Evolutionary conservation across 2,888 invertebrate species (phyloP).

Genomic region (Agrotis clavis): DNA sequence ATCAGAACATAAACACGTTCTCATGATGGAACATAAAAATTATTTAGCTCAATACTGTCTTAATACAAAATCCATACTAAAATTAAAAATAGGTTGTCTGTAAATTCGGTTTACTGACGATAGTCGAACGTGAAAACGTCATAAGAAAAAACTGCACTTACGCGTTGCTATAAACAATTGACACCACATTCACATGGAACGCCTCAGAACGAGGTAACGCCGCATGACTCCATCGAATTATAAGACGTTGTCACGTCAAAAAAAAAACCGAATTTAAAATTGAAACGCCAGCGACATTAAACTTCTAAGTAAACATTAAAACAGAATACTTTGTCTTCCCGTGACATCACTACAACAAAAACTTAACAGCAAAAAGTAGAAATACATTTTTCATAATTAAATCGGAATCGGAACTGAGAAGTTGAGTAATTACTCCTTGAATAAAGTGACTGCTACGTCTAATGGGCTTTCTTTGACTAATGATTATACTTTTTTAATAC

Average conservation of each 20-base stretch:
- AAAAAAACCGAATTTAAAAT: background rate
- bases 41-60: background rate
- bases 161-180: no score
- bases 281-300: conserved; percentile 10
- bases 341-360: conserved; percentile 50
- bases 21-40: no score
- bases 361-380: conserved; percentile 44
- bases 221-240: no score
- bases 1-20: no score
- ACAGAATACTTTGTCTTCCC: conserved; percentile 33
- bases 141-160: no score
- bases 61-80: background rate
- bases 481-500: conserved; percentile 71
- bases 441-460: conserved; percentile 68
- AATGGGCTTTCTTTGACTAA: conserved; percentile 80
- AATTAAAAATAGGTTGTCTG: no score
- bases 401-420: conserved; percentile 68
- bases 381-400: conserved; percentile 77
- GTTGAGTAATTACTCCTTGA: conserved; percentile 73
- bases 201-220: no score
- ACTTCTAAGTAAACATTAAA: conserved; percentile 21
- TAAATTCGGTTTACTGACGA: no score
- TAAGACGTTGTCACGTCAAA: no score
- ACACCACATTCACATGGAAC: no score
- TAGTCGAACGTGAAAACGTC: no score